Base-by-base conservation (phyloP, 2,113 vertebrate genomes). In the Prietella phreatophila region DNA sequence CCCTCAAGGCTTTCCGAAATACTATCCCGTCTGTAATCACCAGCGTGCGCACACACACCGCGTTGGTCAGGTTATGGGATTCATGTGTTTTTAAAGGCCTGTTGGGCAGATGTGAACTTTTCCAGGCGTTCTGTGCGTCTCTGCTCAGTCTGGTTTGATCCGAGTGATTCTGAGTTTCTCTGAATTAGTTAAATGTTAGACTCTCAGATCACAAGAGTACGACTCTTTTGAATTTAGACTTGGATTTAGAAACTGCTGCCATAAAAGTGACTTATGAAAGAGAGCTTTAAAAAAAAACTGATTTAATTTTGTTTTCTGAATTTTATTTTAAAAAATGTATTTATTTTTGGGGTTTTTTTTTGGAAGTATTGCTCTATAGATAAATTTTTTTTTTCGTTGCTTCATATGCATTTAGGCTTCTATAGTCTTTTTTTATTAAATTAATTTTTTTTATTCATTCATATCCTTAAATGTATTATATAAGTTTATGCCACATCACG, bases 1-100 rank as follows among this genome's bases (percentile, higher is more conserved):
- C 78, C 86, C 83, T 61, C 11, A 50, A 82, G 86, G 83, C 85
- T 15, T 85, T 36, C 39, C 25, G 85, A 89, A 89, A 89, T 55
- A 27, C 80, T 75, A 53, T 47, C 76, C 73, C 1, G 11, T 71
- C 85, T 84, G 63, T 73, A 87, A 69, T 87, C 60, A 30, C 76
- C 42, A 79, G 79, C 73, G 19, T 47, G 15, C 27, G 39, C 58
- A 61, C 75, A 81, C 13, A 15, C 47, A 33, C 27, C 53, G 33
- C 25, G 75, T 73, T 65, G 36, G 65, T 53, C 76, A 75, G 76
- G 25, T 82, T 63, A 30, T 50, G 39, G 60, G n/a, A 58, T 89
- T 50, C 17, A 9, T 87, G 56, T 85, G 63, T 80, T 84, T 84
- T 84, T 47, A 75, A 30, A 42, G 15, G 83, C 27, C 60, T 87